These are phyloP conservation scores for Burhinus oedicnemus DNA, from an alignment of 2,113 vertebrate species.

Conservation along the genomic window DNA sequence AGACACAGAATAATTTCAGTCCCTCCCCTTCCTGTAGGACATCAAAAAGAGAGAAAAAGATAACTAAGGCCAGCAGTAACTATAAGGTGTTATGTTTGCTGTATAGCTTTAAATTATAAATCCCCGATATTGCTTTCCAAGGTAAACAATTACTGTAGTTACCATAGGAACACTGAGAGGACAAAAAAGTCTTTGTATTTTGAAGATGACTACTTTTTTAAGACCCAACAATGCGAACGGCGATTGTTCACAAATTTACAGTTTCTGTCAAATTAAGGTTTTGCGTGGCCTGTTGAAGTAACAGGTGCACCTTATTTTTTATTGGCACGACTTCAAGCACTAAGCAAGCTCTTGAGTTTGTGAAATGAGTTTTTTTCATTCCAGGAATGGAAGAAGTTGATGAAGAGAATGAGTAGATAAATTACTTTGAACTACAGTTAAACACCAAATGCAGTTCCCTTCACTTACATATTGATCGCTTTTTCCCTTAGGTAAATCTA, in stretches of 20 bases:
- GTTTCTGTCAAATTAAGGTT: neutral
- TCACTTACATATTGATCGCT: neutral
- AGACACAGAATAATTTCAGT: neutral
- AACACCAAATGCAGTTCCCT: neutral
- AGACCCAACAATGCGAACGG: neutral
- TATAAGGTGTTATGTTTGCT: neutral
- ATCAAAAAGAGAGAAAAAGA: neutral
- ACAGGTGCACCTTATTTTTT: neutral
- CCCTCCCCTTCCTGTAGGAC: neutral
- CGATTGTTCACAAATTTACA: neutral
- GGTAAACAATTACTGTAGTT: constrained; percentile 26
- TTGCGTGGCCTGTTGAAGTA: neutral
- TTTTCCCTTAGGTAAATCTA: neutral
- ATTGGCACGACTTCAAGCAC: neutral
- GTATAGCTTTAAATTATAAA: neutral
- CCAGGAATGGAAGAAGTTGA: neutral
- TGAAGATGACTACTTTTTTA: neutral
- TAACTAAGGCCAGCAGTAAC: neutral
- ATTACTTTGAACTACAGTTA: neutral
- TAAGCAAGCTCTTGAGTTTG: neutral
- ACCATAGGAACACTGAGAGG: neutral
- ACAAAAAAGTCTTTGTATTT: neutral
- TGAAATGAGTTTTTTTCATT: neutral
- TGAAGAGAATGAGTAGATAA: neutral
- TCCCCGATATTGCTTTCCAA: neutral